Percentiles rank a stretch among this genome's conserved stretches.
Evolutionary conservation across 2,888 invertebrate species (phyloP).

Genomic region (Uloborus plumipes): DNA sequence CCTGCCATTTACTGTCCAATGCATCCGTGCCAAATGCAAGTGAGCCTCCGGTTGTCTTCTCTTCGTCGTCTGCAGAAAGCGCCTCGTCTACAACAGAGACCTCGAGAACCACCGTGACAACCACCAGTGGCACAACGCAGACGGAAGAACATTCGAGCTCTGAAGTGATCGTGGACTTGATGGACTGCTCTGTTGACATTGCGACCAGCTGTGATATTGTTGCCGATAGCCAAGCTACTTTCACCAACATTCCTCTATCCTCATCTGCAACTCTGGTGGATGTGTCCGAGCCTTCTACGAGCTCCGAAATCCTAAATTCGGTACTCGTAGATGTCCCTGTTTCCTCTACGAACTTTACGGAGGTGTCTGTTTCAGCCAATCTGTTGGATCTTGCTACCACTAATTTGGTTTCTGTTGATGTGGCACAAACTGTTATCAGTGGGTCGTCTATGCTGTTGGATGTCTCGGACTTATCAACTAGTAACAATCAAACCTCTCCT

Average conservation of each 20-base stretch:
- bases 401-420: neutral
- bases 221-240: neutral
- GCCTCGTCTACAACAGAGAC: neutral
- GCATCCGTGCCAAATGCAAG: neutral
- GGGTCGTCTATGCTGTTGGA: slow-evolving; percentile 1
- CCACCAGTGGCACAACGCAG: slow-evolving; percentile 28
- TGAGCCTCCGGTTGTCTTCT: neutral
- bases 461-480: neutral
- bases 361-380: neutral
- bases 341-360: too few species aligned
- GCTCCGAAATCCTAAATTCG: neutral
- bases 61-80: neutral
- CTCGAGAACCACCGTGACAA: neutral
- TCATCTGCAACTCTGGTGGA: slow-evolving; percentile 1
- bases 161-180: slow-evolving; percentile 15
- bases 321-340: slow-evolving; percentile 26
- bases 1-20: slow-evolving; percentile 22
- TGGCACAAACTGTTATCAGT: too few species aligned
- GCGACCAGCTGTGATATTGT: slow-evolving; percentile 43
- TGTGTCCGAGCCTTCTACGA: neutral
- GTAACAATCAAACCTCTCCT: neutral
- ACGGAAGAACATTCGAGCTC: slow-evolving; percentile 10
- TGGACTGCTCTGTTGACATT: slow-evolving; percentile 42
- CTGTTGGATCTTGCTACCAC: neutral
- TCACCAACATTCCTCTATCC: slow-evolving; percentile 15